Evolutionary conservation across 2,113 vertebrate species (phyloP).

Genomic region (Oryctolagus cuniculus): DNA sequence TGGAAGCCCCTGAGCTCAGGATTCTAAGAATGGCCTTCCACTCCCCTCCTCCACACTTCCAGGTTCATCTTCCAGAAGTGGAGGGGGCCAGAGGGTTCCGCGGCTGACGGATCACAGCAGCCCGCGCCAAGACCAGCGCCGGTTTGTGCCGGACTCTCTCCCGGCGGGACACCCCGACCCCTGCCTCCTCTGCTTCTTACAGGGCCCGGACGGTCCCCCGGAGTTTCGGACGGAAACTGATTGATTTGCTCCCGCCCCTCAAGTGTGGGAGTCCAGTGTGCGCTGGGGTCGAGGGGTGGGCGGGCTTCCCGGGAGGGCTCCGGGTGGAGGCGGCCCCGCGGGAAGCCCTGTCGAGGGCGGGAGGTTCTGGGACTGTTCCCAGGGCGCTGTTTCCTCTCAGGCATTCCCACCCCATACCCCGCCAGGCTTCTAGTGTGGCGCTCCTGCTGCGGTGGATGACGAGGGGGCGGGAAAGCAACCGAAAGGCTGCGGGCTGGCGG

Average conservation of each 20-base stretch:
- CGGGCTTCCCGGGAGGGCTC: neutral
- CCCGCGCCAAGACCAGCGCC: rapidly evolving
- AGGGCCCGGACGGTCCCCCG: neutral
- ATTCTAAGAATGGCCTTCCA: neutral
- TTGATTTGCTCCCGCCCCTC: neutral
- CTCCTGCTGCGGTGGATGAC: rapidly evolving
- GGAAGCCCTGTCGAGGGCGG: rapidly evolving
- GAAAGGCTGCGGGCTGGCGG: neutral
- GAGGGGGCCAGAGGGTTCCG: neutral
- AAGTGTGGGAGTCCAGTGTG: too few species aligned
- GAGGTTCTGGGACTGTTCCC: neutral
- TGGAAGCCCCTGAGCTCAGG: neutral
- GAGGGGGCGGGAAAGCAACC: neutral
- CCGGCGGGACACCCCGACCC: too few species aligned
- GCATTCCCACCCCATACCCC: rapidly evolving
- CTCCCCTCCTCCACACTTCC: neutral
- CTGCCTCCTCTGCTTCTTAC: rapidly evolving
- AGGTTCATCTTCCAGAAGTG: neutral
- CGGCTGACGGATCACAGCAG: neutral
- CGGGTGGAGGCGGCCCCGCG: rapidly evolving
- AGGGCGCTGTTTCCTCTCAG: neutral
- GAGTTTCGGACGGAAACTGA: neutral
- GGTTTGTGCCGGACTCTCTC: neutral
- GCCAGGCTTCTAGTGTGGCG: neutral
- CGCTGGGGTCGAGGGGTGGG: neutral